Evolutionary conservation across 2,797 vertebrate species (phyloP).

Genomic region (Hypotaenidia philippensis): DNA sequence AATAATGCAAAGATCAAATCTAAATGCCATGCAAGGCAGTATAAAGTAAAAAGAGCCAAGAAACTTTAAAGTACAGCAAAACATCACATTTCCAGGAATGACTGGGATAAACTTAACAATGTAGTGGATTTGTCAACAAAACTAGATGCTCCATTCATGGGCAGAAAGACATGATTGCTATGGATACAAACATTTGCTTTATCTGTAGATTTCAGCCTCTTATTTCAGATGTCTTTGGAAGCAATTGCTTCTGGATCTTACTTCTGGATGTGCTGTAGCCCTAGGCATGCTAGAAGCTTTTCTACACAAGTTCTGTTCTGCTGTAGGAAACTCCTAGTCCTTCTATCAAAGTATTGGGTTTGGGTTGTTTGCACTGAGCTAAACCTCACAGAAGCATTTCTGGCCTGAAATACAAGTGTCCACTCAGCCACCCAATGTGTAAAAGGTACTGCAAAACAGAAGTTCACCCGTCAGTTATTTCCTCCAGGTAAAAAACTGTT

Average conservation of each 20-base stretch:
- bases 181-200: neutral
- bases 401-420: neutral
- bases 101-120: neutral
- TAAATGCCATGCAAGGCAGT: neutral
- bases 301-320: neutral
- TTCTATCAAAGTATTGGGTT: neutral
- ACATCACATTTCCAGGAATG: neutral
- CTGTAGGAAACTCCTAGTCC: neutral
- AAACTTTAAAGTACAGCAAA: neutral
- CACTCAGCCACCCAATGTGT: neutral
- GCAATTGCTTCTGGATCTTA: neutral
- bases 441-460: neutral
- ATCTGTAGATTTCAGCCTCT: neutral
- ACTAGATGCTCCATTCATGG: neutral
- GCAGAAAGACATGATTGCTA: neutral
- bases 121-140: neutral
- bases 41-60: neutral
- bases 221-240: neutral
- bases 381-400: neutral
- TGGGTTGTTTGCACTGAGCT: neutral
- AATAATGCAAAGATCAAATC: neutral
- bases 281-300: neutral
- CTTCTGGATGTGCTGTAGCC: neutral
- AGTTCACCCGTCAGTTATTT: neutral
- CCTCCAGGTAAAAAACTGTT: neutral